A percentile compares a stretch with the other conserved stretches of the same genome.
phyloP scores from a whole-genome alignment of 2,888 invertebrate species.

The Diplolepis rosae region DNA sequence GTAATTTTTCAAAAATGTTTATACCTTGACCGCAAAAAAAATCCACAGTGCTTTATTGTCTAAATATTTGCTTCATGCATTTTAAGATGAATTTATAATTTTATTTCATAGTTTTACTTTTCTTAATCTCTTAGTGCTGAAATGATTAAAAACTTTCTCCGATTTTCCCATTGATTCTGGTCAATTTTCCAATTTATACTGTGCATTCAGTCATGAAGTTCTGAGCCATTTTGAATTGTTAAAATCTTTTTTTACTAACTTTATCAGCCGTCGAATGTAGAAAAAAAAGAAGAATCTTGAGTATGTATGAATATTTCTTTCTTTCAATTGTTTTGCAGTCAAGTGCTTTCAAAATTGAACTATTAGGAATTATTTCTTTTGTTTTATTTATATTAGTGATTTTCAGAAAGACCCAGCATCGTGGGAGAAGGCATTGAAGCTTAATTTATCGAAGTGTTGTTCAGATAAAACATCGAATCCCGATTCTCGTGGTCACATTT shows the following conservation, averaged over 20 bases:
- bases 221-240: constrained; percentile 1
- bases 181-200: neutral
- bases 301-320: too few species aligned
- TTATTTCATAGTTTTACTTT: neutral
- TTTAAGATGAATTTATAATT: too few species aligned
- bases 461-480: neutral
- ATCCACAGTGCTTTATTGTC: too few species aligned
- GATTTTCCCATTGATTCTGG: neutral
- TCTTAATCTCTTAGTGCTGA: neutral
- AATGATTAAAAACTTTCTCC: neutral
- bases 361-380: too few species aligned
- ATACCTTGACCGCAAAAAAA: too few species aligned
- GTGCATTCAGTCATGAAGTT: neutral
- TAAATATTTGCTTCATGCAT: too few species aligned
- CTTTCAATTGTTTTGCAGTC: too few species aligned
- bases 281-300: too few species aligned
- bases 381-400: too few species aligned
- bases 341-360: too few species aligned
- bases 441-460: neutral
- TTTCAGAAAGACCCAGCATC: too few species aligned
- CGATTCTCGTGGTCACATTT: constrained; percentile 48
- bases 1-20: neutral
- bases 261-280: neutral
- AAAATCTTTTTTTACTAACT: neutral
- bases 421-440: neutral